Conservation (phyloP, 2,113 vertebrate genomes). For the Cyanoderma ruficeps region DNA sequence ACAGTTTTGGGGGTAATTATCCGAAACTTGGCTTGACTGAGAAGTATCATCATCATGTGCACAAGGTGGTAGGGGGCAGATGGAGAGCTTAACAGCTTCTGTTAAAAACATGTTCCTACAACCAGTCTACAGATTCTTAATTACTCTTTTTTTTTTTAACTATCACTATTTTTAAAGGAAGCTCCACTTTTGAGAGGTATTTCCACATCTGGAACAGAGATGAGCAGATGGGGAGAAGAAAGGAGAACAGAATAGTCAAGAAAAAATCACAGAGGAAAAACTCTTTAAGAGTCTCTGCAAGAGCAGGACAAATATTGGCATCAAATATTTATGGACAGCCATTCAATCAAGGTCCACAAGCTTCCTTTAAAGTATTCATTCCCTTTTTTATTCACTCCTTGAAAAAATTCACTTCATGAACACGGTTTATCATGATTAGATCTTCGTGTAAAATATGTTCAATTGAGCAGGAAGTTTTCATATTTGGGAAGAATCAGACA, state of each 20-base stretch:
- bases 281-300: background rate
- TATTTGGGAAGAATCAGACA: background rate
- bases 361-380: conserved; percentile 17
- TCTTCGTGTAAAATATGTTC: background rate
- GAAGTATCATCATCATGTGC: background rate
- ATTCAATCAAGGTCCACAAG: conserved; percentile 37
- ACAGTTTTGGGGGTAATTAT: background rate
- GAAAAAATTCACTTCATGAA: background rate
- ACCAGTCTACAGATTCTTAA: background rate
- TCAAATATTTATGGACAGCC: conserved; percentile 57
- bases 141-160: background rate
- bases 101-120: background rate
- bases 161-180: background rate
- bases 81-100: background rate
- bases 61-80: background rate
- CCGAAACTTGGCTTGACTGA: background rate
- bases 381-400: conserved; percentile 15
- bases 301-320: conserved; percentile 46
- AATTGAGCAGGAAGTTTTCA: background rate
- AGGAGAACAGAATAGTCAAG: background rate
- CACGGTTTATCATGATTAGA: background rate
- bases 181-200: background rate
- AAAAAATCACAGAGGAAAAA: background rate
- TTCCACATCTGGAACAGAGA: background rate
- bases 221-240: background rate